phyloP scores from a whole-genome alignment of 1,140 invertebrate species.

The Megalopta genalis region DNA sequence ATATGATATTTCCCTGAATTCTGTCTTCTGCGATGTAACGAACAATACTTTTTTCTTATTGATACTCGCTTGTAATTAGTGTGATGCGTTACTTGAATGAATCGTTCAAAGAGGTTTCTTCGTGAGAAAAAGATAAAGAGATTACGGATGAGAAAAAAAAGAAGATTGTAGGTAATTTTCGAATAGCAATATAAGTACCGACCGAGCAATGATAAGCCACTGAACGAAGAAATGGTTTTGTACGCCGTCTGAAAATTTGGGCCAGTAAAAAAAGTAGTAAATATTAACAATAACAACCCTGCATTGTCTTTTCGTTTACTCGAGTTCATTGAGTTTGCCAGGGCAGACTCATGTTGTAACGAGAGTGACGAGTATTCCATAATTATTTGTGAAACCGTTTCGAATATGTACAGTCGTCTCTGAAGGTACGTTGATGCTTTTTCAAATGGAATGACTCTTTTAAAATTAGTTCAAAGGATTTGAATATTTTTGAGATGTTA shows the following conservation, averaged over 20 bases:
- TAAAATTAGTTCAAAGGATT: too few relatives aligned
- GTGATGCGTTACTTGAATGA: slow-evolving; percentile 5
- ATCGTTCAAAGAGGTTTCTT: not conserved
- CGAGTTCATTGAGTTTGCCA: not conserved
- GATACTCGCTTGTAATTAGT: slow-evolving; percentile 5
- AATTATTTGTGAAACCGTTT: not conserved
- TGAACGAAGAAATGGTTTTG: not conserved
- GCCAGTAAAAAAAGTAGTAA: not conserved
- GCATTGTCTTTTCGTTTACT: not conserved
- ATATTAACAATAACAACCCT: not conserved
- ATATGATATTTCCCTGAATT: not conserved
- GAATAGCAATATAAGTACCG: not conserved
- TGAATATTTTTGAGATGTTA: too few relatives aligned
- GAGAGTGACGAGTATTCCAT: not conserved
- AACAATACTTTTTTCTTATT: slow-evolving; percentile 12
- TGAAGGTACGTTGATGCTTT: too few relatives aligned
- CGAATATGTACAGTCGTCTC: too few relatives aligned
- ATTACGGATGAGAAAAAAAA: not conserved
- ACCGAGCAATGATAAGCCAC: too few relatives aligned
- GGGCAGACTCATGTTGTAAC: not conserved
- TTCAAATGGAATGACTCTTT: too few relatives aligned
- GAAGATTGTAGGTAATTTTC: not conserved
- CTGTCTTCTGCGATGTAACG: not conserved
- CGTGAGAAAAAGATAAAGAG: too few relatives aligned
- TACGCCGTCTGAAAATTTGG: not conserved